Base-by-base conservation (phyloP, 2,888 invertebrate genomes). In the Oscheius onirici region DNA sequence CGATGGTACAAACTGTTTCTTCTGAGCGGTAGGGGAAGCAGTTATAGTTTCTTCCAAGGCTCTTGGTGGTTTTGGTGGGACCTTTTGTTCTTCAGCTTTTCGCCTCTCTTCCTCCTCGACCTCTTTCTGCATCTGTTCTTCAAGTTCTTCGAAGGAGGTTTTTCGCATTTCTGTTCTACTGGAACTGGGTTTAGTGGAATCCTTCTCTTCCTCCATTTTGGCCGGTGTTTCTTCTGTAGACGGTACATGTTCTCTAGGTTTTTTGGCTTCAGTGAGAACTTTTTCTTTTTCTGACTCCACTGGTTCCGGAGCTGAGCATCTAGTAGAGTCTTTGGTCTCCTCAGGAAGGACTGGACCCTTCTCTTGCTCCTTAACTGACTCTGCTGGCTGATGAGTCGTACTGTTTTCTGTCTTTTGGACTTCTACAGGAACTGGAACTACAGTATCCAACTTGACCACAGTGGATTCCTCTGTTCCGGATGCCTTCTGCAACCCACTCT, bases 1-100 rank as follows among this genome's bases (percentile, higher is more conserved):
- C 11, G 78, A 75, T n/a, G 78, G 78, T 54, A 78, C 60, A n/a
- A 51, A 20, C 5, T 26, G 3, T 26, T 63, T 63, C 20, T 46
- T 63, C 43, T 17, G 17, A 2, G 58, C 10, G 15, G 43, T 41
- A 28, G 65, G 52, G n/a, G 67, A 67, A 26, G 54, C 34, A 3
- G 17, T n/a, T n/a, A 44, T 11, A 11, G 65, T 22, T 10, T 20
- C 15, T 3, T 34, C 34, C 34, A 20, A 22, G 3, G n/a, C 3
- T 24, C 43, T 43, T 65, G 65, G 17, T 22, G 34, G 20, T 17
- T 34, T 24, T 41, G 60, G 43, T 1, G 41, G 20, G 2, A 43
- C 20, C 20, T 60, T 22, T 24, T 15, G 1, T 26, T 22, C 28
- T 26, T 65, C 43, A 10, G 17, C 20, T 15, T 68, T 54, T 5